Conservation (phyloP, 2,888 invertebrate species). For the Lasioglossum vierecki region DNA sequence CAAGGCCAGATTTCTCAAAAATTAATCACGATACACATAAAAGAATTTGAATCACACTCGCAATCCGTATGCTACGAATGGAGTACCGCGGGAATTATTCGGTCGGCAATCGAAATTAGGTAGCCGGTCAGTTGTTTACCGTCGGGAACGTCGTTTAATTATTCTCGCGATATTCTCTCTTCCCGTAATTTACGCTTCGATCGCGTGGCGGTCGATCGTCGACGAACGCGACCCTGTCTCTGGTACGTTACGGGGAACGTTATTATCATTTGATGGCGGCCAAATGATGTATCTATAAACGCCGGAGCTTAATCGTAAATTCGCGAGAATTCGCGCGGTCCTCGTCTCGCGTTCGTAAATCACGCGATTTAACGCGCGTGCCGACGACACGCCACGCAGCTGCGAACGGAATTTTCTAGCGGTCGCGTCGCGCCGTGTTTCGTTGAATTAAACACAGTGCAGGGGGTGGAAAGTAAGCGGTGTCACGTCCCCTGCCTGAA, state of each 20-base stretch:
- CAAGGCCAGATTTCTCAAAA: background rate
- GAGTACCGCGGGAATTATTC: background rate
- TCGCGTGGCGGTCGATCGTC: background rate
- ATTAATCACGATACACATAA: background rate
- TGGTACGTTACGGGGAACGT: constrained; percentile 44
- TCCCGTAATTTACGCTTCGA: constrained; percentile 48
- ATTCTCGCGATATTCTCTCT: constrained; percentile 55
- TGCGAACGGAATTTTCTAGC: constrained; percentile 52
- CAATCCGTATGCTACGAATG: background rate
- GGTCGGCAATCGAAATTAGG: constrained; percentile 28
- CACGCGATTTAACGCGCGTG: constrained; percentile 59
- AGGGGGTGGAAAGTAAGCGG: background rate
- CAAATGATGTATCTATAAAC: constrained; percentile 63
- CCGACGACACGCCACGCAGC: constrained; percentile 25
- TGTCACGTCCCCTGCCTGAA: background rate
- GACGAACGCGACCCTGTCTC: constrained; percentile 14
- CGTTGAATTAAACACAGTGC: constrained; percentile 19
- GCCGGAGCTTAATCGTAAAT: constrained; percentile 14
- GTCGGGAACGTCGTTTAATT: constrained; percentile 56
- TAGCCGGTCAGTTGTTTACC: constrained; percentile 38
- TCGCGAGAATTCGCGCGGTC: constrained; percentile 47
- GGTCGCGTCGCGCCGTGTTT: background rate
- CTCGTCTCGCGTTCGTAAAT: constrained; percentile 42
- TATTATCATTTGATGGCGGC: constrained; percentile 46
- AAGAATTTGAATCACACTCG: background rate